Conservation (phyloP, 2,113 vertebrate species). For the Myiopsitta monachus region DNA sequence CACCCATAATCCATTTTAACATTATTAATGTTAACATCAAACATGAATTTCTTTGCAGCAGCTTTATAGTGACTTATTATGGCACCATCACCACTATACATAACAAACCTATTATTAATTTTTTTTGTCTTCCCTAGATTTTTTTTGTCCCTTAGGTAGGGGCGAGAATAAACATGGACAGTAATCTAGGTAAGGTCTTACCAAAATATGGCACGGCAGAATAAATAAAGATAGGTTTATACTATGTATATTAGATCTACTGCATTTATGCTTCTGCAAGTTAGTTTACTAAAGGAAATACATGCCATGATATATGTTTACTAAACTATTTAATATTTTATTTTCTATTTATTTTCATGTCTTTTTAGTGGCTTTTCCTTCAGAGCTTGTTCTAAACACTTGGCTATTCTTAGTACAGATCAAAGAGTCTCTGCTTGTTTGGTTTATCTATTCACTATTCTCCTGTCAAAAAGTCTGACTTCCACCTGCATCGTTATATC, state of each 20-base stretch:
- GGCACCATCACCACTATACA: background rate
- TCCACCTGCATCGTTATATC: background rate
- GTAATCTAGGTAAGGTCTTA: background rate
- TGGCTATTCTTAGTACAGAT: background rate
- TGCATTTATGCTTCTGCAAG: background rate
- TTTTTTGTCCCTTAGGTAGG: background rate
- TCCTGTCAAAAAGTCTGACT: background rate
- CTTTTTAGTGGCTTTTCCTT: background rate
- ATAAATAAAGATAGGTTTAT: background rate
- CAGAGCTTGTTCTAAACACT: background rate
- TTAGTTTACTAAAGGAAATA: background rate
- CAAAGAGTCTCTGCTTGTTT: background rate
- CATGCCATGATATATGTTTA: background rate
- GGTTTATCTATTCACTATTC: background rate
- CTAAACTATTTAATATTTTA: background rate
- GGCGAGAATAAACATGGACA: background rate
- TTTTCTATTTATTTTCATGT: background rate
- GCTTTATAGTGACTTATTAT: background rate
- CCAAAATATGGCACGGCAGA: background rate
- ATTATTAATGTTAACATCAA: background rate
- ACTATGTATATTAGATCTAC: background rate
- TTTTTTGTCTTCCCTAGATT: background rate
- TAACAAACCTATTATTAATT: background rate
- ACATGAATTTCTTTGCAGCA: background rate
- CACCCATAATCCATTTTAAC: background rate